These are phyloP conservation scores for Centrocercus urophasianus DNA, from an alignment of 2,113 vertebrate genomes.

Conservation along the genomic window DNA sequence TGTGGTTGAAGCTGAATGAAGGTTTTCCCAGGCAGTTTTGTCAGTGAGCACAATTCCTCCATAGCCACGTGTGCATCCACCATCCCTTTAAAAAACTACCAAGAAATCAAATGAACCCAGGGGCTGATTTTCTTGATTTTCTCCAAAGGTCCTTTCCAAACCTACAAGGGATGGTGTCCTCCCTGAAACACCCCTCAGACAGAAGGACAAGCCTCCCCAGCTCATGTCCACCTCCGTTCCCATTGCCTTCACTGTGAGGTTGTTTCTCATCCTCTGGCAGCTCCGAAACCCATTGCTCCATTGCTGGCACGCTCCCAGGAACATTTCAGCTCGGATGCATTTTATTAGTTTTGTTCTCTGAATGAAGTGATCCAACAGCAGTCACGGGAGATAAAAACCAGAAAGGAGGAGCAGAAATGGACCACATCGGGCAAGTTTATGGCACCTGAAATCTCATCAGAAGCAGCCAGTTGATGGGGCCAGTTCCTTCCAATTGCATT, in stretches of 20 bases:
- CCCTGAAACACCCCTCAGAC: rapidly evolving
- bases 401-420: not conserved
- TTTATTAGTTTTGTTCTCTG: constrained; percentile 27
- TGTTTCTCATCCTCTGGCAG: not conserved
- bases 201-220: not conserved
- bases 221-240: not conserved
- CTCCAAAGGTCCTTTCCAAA: not conserved
- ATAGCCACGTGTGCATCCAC: not conserved
- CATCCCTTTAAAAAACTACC: not conserved
- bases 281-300: not conserved
- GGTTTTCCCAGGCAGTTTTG: not conserved
- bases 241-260: rapidly evolving
- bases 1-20: rapidly evolving
- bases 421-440: not conserved
- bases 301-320: not conserved
- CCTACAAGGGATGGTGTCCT: not conserved
- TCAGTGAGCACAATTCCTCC: rapidly evolving
- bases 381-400: not conserved
- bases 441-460: not conserved
- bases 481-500: not conserved
- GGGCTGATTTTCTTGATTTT: not conserved
- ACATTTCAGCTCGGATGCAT: not conserved
- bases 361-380: not conserved
- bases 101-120: not conserved
- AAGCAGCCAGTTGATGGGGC: not conserved